Percentiles rank a stretch among this genome's conserved stretches.
Evolutionary conservation across 2,113 vertebrate genomes (phyloP).

Genomic region (Corynorhinus townsendii): DNA sequence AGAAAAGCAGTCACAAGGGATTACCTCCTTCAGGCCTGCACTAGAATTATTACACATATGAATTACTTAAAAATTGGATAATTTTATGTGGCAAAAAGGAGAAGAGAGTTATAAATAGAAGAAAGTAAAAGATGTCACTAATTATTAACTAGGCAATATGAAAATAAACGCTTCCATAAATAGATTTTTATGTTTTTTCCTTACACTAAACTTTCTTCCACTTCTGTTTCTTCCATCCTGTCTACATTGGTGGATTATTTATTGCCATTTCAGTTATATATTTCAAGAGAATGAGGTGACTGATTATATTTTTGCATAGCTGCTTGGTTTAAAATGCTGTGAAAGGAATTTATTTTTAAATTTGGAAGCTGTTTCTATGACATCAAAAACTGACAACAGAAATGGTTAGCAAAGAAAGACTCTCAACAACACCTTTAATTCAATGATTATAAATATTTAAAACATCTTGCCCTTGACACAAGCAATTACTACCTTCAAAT

Average conservation of each 20-base stretch:
- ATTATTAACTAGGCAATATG: conserved; percentile 67
- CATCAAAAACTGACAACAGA: conserved; percentile 31
- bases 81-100: conserved; percentile 34
- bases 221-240: conserved; percentile 59
- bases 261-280: conserved; percentile 11
- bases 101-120: conserved; percentile 56
- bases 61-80: conserved; percentile 48
- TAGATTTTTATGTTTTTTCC: conserved; percentile 57
- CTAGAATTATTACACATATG: conserved; percentile 33
- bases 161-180: conserved; percentile 60
- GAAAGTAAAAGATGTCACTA: conserved; percentile 61
- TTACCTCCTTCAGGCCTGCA: neutral
- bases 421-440: neutral
- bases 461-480: neutral
- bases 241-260: conserved; percentile 42
- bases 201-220: conserved; percentile 50
- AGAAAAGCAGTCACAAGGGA: conserved; percentile 46
- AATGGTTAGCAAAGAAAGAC: neutral
- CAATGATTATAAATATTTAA: neutral
- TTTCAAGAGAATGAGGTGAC: conserved; percentile 56
- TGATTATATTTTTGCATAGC: conserved; percentile 44
- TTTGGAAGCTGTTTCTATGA: conserved; percentile 42
- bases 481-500: neutral
- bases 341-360: conserved; percentile 59
- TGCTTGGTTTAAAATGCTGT: conserved; percentile 45